These are phyloP conservation scores for Zaprionus lineosus DNA, from an alignment of 2,888 invertebrate genomes.

Conservation along the genomic window DNA sequence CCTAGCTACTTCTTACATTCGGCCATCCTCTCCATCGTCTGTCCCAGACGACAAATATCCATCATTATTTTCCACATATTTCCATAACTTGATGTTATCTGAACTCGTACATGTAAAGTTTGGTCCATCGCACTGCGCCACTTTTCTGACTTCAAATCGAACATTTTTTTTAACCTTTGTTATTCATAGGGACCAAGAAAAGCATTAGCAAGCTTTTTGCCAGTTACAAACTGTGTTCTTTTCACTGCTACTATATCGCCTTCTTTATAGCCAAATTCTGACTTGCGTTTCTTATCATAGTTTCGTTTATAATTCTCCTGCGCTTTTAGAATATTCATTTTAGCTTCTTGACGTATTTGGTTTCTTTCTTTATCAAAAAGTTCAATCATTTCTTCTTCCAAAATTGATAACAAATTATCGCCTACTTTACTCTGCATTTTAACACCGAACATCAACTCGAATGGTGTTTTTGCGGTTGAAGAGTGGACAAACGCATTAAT, in stretches of 20 bases:
- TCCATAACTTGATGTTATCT: no score
- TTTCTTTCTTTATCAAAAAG: neutral
- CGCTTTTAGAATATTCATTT: neutral
- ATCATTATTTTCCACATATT: no score
- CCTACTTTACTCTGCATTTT: neutral
- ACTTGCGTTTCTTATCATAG: neutral
- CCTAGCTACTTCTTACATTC: no score
- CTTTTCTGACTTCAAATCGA: no score
- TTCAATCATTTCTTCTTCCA: neutral
- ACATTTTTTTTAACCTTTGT: neutral
- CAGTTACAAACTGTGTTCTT: no score
- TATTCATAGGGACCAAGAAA: no score
- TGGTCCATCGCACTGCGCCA: no score
- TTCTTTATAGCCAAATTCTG: neutral
- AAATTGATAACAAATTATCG: neutral
- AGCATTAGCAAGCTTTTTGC: no score
- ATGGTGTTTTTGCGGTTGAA: neutral
- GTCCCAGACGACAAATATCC: no score
- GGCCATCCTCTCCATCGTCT: no score
- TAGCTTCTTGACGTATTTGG: neutral
- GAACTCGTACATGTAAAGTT: no score
- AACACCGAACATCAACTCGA: neutral
- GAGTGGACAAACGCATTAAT: constrained; percentile 10
- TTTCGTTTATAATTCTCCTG: neutral
- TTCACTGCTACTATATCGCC: no score